Conservation (phyloP, 2,888 invertebrate species). For the Sepiola atlantica region DNA sequence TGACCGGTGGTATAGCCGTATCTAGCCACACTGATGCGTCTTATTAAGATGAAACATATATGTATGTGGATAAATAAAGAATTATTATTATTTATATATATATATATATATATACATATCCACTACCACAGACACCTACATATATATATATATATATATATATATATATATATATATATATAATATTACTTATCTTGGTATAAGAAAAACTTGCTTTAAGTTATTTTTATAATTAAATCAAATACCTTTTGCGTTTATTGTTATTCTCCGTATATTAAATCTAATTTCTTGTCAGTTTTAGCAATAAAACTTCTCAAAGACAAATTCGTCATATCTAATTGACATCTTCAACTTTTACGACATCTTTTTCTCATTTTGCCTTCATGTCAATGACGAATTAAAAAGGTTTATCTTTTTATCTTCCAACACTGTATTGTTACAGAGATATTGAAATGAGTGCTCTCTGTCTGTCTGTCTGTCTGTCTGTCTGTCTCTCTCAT, state of each 20-base stretch:
- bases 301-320: not conserved
- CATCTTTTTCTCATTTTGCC: not conserved
- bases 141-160: not conserved
- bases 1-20: no score
- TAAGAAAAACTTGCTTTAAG: not conserved
- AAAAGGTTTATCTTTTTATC: not conserved
- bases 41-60: no score
- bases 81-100: not conserved
- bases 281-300: not conserved
- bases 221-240: not conserved
- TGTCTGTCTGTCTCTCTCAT: not conserved
- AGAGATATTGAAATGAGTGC: not conserved
- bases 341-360: not conserved
- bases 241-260: not conserved
- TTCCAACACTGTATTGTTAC: not conserved
- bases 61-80: no score
- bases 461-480: not conserved
- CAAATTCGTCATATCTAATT: not conserved
- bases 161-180: not conserved
- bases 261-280: not conserved
- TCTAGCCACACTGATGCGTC: no score
- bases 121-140: no score
- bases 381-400: conserved; percentile 1
- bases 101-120: no score
- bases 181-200: not conserved